These are phyloP conservation scores for Holothuria glaberrima DNA, from an alignment of 35 echinoderm and acorn worm genomes.

Conservation along the genomic window DNA sequence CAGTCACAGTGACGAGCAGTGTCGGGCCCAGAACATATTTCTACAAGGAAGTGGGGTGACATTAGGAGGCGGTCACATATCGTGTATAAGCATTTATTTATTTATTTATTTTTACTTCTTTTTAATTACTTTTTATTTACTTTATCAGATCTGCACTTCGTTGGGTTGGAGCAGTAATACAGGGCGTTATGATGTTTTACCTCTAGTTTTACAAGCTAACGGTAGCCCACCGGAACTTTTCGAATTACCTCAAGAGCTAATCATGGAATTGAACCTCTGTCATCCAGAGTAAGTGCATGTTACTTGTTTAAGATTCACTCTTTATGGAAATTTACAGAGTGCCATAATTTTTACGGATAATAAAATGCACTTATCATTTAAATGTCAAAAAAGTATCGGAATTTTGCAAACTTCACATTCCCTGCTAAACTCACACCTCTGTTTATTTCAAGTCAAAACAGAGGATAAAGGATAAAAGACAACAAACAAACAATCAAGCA, in stretches of 20 bases:
- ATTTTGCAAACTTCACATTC: too few species aligned
- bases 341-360: neutral
- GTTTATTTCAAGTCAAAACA: too few species aligned
- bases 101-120: neutral
- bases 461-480: too few species aligned
- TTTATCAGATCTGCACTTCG: constrained; percentile 73
- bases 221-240: constrained; percentile 83
- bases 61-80: too few species aligned
- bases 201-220: constrained; percentile 80
- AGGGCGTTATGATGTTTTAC: constrained; percentile 78
- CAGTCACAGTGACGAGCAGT: too few species aligned
- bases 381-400: too few species aligned
- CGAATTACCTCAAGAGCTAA: constrained; percentile 67
- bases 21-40: too few species aligned
- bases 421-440: too few species aligned
- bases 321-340: neutral
- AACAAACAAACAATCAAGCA: too few species aligned
- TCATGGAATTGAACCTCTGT: constrained; percentile 67
- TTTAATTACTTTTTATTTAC: too few species aligned
- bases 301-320: neutral
- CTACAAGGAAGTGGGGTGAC: too few species aligned
- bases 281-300: constrained; percentile 79
- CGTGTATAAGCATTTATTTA: neutral
- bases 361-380: too few species aligned
- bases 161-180: constrained; percentile 76